Evolutionary conservation across 2,888 invertebrate genomes (phyloP).

Genomic region (Drosophila helvetica): DNA sequence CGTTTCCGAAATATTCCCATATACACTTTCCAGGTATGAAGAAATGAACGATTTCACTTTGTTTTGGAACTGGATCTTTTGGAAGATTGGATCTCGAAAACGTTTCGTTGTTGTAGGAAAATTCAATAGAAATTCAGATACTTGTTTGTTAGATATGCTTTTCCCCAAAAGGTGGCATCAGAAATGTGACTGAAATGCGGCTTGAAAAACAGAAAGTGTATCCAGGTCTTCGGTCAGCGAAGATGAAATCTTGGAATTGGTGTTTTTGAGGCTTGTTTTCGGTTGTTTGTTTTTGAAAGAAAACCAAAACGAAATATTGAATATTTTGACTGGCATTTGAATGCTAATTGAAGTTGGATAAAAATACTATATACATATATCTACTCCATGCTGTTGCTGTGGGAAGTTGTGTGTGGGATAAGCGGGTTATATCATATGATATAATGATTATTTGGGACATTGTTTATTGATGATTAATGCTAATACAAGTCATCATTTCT

Average conservation of each 20-base stretch:
- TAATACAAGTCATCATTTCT: constrained; percentile 5
- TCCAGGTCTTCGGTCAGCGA: background rate
- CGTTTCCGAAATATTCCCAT: background rate
- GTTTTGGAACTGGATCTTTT: too few relatives aligned
- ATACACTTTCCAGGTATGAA: background rate
- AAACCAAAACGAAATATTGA: constrained; percentile 35
- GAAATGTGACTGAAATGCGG: too few relatives aligned
- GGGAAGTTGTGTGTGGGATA: constrained; percentile 11
- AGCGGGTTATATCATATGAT: constrained; percentile 20
- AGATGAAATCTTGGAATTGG: background rate
- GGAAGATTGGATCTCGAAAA: too few relatives aligned
- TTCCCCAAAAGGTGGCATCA: too few relatives aligned
- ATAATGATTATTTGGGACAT: constrained; percentile 1
- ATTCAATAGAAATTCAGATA: too few relatives aligned
- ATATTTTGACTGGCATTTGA: constrained; percentile 59
- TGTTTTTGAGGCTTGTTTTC: constrained; percentile 14
- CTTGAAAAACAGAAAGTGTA: too few relatives aligned
- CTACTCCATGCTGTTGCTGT: constrained; percentile 27
- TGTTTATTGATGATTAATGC: background rate
- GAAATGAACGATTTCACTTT: too few relatives aligned
- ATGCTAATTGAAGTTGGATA: constrained; percentile 57
- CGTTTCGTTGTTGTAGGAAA: too few relatives aligned
- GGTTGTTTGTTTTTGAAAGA: constrained; percentile 27
- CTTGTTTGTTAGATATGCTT: too few relatives aligned
- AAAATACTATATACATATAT: background rate